Evolutionary conservation across 2,888 invertebrate genomes (phyloP).

Genomic region (Hoplodrina blanda): DNA sequence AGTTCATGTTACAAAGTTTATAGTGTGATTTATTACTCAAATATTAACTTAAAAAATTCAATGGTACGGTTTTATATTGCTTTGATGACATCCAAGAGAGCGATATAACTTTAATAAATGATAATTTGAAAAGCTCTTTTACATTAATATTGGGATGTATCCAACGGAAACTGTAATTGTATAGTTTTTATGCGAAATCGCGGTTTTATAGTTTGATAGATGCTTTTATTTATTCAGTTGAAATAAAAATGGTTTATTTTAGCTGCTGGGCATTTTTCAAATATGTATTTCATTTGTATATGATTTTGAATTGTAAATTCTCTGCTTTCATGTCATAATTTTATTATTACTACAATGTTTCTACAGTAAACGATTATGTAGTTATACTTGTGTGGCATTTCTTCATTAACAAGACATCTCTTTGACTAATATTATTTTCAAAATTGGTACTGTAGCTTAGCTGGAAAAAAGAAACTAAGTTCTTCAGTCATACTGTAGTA

Average conservation of each 20-base stretch:
- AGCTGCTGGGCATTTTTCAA: neutral
- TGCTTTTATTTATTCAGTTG: constrained; percentile 13
- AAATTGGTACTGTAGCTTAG: neutral
- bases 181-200: constrained; percentile 20
- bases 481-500: no score
- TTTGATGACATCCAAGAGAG: constrained; percentile 52
- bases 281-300: neutral
- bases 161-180: constrained; percentile 38
- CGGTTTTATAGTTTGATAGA: constrained; percentile 17
- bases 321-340: no score
- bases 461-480: neutral
- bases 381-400: neutral
- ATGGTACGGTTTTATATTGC: constrained; percentile 54
- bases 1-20: constrained; percentile 52
- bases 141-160: constrained; percentile 56
- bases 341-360: no score
- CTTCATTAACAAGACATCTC: neutral
- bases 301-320: no score
- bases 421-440: neutral
- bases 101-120: constrained; percentile 38
- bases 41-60: constrained; percentile 38
- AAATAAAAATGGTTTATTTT: constrained; percentile 1
- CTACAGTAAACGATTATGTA: no score
- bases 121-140: constrained; percentile 49
- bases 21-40: constrained; percentile 54